A percentile compares a stretch with the other conserved stretches of the same genome.
Evolutionary conservation across 1,140 invertebrate genomes (phyloP).

Genomic region (Nomia melanderi): DNA sequence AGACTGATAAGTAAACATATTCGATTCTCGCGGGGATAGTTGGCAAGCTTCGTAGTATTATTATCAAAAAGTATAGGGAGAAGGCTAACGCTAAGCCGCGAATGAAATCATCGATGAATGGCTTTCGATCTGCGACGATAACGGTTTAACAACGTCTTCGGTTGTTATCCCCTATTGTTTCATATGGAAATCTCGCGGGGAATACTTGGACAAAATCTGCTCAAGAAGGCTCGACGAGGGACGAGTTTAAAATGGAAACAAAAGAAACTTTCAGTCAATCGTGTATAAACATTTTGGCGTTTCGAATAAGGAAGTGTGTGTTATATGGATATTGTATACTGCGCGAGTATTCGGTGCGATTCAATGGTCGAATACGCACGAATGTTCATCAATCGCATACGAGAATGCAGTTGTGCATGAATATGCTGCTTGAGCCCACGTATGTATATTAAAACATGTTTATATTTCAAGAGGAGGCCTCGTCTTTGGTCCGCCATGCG

Average conservation of each 20-base stretch:
- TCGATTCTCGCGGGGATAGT: background rate
- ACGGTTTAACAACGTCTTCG: too few species aligned
- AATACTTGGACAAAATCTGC: background rate
- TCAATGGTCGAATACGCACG: background rate
- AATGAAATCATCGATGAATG: background rate
- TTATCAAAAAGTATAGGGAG: background rate
- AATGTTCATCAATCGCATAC: conserved; percentile 41
- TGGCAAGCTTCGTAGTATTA: conserved; percentile 1
- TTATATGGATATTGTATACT: conserved; percentile 25
- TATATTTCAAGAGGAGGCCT: conserved; percentile 64
- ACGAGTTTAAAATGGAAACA: conserved; percentile 34
- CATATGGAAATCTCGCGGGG: background rate
- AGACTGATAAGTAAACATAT: background rate
- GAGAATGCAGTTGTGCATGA: conserved; percentile 60
- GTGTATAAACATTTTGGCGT: conserved; percentile 48
- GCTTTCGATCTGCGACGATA: background rate
- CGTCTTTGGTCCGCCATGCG: conserved; percentile 76
- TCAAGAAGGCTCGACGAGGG: conserved; percentile 29
- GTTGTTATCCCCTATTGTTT: background rate
- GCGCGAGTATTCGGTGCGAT: conserved; percentile 18
- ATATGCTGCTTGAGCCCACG: conserved; percentile 53
- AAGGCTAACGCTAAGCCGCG: background rate
- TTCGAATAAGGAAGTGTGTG: conserved; percentile 54
- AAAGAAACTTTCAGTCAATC: conserved; percentile 40
- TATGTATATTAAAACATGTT: conserved; percentile 45